Percentiles rank a stretch among this genome's conserved stretches.
phyloP scores from a whole-genome alignment of 1,140 invertebrate genomes.

The Odontomachus brunneus region DNA sequence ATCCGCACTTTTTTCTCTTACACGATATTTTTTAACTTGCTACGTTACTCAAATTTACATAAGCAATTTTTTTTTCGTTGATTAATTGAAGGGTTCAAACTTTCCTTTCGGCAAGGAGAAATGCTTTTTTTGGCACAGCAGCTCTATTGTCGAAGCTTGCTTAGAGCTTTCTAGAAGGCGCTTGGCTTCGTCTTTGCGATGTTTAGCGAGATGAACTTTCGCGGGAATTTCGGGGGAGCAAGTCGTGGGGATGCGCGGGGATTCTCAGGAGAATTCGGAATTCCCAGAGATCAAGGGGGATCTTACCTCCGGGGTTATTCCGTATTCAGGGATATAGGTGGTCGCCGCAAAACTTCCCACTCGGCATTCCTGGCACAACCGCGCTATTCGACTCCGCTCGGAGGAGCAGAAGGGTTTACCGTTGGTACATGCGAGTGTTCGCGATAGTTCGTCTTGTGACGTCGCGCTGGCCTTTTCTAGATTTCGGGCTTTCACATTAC shows the following conservation, averaged over 20 bases:
- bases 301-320: constrained; percentile 78
- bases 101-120: not conserved
- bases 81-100: constrained; percentile 13
- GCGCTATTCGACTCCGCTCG: constrained; percentile 76
- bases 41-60: not conserved
- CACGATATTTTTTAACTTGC: not conserved
- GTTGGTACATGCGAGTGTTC: constrained; percentile 75
- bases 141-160: constrained; percentile 12
- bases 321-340: constrained; percentile 80
- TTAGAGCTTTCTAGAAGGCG: not conserved
- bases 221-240: constrained; percentile 61
- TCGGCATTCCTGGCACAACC: constrained; percentile 80
- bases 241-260: constrained; percentile 48
- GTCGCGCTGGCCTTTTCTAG: constrained; percentile 69
- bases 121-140: not conserved
- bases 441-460: constrained; percentile 65
- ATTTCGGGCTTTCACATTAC: constrained; percentile 63
- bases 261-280: constrained; percentile 77
- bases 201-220: constrained; percentile 72
- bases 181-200: constrained; percentile 46
- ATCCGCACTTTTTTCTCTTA: no score
- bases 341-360: constrained; percentile 76
- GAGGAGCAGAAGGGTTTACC: constrained; percentile 72
- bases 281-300: constrained; percentile 77
- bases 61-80: not conserved